Evolutionary conservation across 1,140 invertebrate genomes (phyloP).

Genomic region (Orchestia grillus): DNA sequence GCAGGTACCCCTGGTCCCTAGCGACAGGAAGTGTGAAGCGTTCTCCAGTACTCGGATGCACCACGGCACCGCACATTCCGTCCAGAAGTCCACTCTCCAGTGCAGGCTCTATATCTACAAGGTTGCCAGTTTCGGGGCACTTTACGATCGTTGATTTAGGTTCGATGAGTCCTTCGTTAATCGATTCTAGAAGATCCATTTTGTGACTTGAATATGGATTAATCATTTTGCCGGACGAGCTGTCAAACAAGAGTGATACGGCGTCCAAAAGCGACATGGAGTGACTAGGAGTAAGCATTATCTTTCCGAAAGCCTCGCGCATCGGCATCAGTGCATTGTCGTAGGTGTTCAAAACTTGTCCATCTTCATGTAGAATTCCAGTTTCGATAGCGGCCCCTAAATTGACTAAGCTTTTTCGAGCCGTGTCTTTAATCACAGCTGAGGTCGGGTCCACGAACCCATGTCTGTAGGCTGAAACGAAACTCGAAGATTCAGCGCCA

Average conservation of each 20-base stretch:
- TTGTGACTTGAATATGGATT: conserved; percentile 81
- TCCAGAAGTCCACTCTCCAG: conserved; percentile 89
- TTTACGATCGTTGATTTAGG: conserved; percentile 89
- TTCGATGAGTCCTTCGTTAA: conserved; percentile 81
- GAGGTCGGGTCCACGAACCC: conserved; percentile 83
- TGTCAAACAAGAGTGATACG: conserved; percentile 73
- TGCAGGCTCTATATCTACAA: conserved; percentile 87
- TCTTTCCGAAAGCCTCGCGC: conserved; percentile 19
- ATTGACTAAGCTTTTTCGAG: conserved; percentile 80
- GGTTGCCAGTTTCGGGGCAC: conserved; percentile 84
- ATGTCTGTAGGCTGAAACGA: conserved; percentile 84
- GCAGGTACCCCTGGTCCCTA: conserved; percentile 85
- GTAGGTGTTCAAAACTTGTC: conserved; percentile 35
- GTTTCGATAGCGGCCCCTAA: conserved; percentile 80
- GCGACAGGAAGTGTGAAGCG: conserved; percentile 88
- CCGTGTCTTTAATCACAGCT: conserved; percentile 83
- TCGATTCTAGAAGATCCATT: conserved; percentile 75
- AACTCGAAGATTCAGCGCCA: conserved; percentile 69
- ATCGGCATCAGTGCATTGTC: background rate
- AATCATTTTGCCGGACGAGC: conserved; percentile 81
- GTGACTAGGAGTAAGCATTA: conserved; percentile 14
- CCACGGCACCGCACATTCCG: conserved; percentile 84
- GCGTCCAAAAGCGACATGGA: conserved; percentile 26
- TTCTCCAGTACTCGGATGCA: conserved; percentile 79
- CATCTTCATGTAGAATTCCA: conserved; percentile 70